Base-by-base conservation (phyloP, 2,113 vertebrate species). In the Sprattus sprattus region DNA sequence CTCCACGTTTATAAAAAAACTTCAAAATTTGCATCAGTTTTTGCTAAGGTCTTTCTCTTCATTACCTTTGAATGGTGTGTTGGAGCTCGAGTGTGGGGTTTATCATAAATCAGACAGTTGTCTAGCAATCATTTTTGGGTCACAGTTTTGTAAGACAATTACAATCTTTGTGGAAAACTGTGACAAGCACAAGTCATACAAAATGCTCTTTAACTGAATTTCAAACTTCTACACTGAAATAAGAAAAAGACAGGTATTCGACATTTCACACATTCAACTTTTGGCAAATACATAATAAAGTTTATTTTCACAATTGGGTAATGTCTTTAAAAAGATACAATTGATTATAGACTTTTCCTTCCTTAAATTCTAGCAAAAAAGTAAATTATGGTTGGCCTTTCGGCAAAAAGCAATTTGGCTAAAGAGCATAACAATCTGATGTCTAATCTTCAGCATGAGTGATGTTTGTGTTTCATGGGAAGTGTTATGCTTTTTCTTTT, bases 31-130 rank as follows among this genome's bases (percentile, higher is more conserved):
- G 54, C 54, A 60, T 60, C 18, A 6, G 18, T 22, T 20, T 60
- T 60, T 60, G 54, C 18, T 60, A 4, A 18, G 52, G 52, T 54
- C 52, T 54, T 4, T 54, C 13, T 16, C 3, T 52, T 52, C 50
- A 52, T 9, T 13, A 11, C 50, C 47, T 49, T 11, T 11, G 13
- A 49, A 11, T 49, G 47, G 47, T 10, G 47, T 49, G 47, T 49
- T 49, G 6, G 13, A 2, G 47, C 67, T 82, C 54, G 39, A 39
- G 39, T 81, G 60, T 46, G 46, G 22, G 39, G 47, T 10, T 47
- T 49, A 45, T 83, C 47, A 22, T 3, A 85, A 85, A 82, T 57
- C 82, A 46, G 82, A 46, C 50, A 57, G 50, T 81, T 49, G 50
- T 45, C 71, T 67, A 18, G 18, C 2, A 50, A 82, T 11, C 11